These are phyloP conservation scores for Leucophenga maculata DNA, from an alignment of 2,888 invertebrate species.

Conservation along the genomic window DNA sequence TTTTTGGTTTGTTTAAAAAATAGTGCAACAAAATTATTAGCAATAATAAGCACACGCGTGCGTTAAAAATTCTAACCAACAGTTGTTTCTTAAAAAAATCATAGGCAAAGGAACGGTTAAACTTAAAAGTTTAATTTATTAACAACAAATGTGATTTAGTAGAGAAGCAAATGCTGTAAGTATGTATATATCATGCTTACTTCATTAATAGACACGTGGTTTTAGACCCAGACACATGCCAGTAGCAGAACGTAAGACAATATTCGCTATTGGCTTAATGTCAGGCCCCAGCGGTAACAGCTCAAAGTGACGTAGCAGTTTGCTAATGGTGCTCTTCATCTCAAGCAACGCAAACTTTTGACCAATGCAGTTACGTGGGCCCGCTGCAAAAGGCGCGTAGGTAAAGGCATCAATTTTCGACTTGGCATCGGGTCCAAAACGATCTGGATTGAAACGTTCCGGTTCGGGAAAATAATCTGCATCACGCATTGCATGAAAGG, in stretches of 20 bases:
- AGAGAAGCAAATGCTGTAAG: neutral
- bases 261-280: conserved; percentile 54
- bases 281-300: conserved; percentile 59
- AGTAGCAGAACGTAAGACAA: conserved; percentile 53
- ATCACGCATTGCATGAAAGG: conserved; percentile 63
- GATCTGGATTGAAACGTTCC: conserved; percentile 63
- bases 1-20: neutral
- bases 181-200: conserved; percentile 30
- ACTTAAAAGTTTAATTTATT: neutral
- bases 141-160: neutral
- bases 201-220: conserved; percentile 44
- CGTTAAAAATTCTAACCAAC: neutral
- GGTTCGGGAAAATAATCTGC: conserved; percentile 64
- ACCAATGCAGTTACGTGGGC: conserved; percentile 70
- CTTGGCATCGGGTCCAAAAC: conserved; percentile 53
- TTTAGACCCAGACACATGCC: conserved; percentile 58
- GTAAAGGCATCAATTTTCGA: conserved; percentile 69
- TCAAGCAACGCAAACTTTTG: conserved; percentile 70
- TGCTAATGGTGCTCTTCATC: conserved; percentile 66
- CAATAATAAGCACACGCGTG: neutral
- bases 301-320: conserved; percentile 63
- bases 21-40: conserved; percentile 1
- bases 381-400: conserved; percentile 68
- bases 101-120: neutral
- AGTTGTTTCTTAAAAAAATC: too few relatives aligned